Conservation (phyloP, 2,888 invertebrate species). For the Ganaspis brasiliensis region DNA sequence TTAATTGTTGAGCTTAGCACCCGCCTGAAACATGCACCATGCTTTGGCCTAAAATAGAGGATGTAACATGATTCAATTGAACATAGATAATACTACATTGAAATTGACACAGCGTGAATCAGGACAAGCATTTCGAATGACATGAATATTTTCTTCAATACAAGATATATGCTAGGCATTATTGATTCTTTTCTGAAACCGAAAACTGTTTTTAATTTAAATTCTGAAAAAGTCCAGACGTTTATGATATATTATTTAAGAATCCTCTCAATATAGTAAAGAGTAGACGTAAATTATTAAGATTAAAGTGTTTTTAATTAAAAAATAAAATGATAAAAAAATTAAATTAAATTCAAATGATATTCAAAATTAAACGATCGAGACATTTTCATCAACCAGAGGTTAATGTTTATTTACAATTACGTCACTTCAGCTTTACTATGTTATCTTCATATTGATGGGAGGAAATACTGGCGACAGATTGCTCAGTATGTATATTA, state of each 20-base stretch:
- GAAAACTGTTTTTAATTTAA: no score
- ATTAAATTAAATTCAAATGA: background rate
- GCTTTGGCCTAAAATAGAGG: background rate
- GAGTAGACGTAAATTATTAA: no score
- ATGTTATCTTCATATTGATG: conserved; percentile 26
- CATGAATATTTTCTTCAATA: background rate
- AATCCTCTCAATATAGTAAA: no score
- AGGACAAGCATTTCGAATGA: conserved; percentile 1
- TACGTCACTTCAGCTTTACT: background rate
- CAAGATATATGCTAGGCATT: background rate
- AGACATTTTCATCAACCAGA: background rate
- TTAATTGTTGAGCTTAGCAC: conserved; percentile 8
- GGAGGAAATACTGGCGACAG: background rate
- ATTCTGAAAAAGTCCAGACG: no score
- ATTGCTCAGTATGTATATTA: conserved; percentile 3
- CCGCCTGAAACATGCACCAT: conserved; percentile 22
- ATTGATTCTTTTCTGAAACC: background rate
- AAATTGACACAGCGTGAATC: conserved; percentile 1
- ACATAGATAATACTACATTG: conserved; percentile 13
- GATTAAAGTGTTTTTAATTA: no score
- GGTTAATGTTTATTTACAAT: background rate
- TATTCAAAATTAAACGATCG: background rate
- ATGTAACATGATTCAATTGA: conserved; percentile 18
- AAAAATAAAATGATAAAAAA: no score
- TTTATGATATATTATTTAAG: no score